A percentile compares a stretch with the other conserved stretches of the same genome.
Conservation (phyloP, 2,797 vertebrate genomes). For the Buphagus erythrorhynchus region DNA sequence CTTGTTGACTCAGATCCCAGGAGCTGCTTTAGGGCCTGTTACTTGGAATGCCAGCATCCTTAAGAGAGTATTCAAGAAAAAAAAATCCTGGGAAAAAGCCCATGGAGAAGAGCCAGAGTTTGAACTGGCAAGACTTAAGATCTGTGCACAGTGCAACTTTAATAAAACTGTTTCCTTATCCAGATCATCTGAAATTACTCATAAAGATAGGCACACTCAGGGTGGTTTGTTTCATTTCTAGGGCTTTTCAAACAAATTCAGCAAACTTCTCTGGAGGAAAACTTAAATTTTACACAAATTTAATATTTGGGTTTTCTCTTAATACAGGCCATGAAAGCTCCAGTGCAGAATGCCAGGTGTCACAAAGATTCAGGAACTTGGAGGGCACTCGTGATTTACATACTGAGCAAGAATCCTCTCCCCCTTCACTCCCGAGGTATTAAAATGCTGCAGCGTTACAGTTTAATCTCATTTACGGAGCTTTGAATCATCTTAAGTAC, state of each 20-base stretch:
- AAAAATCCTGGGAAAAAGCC: slow-evolving; percentile 16
- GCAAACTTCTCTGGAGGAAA: not conserved
- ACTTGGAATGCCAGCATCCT: not conserved
- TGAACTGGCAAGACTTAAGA: slow-evolving; percentile 32
- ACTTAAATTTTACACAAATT: not conserved
- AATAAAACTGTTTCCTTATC: slow-evolving; percentile 9
- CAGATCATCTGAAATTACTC: not conserved
- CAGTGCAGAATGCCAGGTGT: not conserved
- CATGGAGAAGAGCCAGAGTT: slow-evolving; percentile 38
- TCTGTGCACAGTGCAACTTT: not conserved
- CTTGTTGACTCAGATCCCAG: not conserved
- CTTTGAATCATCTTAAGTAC: slow-evolving; percentile 63
- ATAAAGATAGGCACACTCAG: not conserved
- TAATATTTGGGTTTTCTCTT: not conserved
- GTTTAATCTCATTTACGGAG: slow-evolving; percentile 62
- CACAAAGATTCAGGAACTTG: not conserved
- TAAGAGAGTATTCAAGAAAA: not conserved
- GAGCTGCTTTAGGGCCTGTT: not conserved
- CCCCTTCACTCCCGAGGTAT: slow-evolving; percentile 2
- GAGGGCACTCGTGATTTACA: not conserved
- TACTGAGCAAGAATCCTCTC: slow-evolving; percentile 33
- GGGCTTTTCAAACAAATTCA: not conserved
- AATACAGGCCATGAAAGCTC: not conserved
- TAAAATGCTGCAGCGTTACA: slow-evolving; percentile 44
- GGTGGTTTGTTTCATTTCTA: not conserved